Conservation (phyloP, 2,797 vertebrate genomes). For the Peromyscus aztecus region DNA sequence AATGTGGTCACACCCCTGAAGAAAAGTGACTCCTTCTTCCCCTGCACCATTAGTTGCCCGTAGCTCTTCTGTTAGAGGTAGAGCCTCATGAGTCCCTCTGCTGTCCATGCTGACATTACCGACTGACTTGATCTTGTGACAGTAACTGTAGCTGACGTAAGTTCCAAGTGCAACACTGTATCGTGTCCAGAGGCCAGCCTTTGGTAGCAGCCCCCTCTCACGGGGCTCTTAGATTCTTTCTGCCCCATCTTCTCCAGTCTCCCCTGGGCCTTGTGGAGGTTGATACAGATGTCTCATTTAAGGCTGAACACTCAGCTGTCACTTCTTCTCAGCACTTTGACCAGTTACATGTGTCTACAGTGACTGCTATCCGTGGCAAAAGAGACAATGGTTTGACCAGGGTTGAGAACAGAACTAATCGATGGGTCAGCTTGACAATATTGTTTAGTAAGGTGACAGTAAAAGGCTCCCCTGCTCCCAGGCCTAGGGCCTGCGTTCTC, state of each 20-base stretch:
- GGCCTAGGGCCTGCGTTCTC: background rate
- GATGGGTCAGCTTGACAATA: background rate
- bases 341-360: background rate
- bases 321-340: background rate
- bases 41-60: background rate
- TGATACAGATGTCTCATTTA: background rate
- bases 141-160: background rate
- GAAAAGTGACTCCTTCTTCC: background rate
- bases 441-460: background rate
- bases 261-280: background rate
- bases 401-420: background rate
- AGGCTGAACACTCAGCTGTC: background rate
- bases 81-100: background rate
- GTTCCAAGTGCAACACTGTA: background rate
- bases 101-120: background rate
- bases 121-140: background rate
- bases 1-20: background rate
- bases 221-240: background rate
- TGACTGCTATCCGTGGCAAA: too few relatives aligned
- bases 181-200: background rate
- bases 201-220: rapidly evolving
- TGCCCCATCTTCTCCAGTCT: background rate
- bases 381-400: background rate
- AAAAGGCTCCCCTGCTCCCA: background rate
- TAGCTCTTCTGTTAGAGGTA: background rate